Conservation (phyloP, 1,140 invertebrate genomes). For the Caenorhabditis brenneri region DNA sequence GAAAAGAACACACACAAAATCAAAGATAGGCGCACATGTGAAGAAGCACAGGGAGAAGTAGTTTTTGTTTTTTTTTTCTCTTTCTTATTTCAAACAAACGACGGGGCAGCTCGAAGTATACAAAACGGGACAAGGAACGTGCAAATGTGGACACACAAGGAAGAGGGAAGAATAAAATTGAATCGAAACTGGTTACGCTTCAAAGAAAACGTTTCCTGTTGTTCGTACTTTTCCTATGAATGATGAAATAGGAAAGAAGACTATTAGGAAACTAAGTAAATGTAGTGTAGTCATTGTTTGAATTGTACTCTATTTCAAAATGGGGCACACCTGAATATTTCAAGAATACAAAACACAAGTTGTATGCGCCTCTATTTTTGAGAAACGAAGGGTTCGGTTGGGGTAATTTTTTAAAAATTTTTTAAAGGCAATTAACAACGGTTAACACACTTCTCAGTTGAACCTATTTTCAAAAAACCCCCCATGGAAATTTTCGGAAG, state of each 20-base stretch:
- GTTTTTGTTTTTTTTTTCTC: constrained; percentile 12
- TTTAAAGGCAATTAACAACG: no score
- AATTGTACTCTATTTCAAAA: no score
- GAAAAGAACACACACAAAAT: constrained; percentile 29
- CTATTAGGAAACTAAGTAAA: background rate
- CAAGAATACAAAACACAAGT: no score
- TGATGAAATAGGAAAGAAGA: background rate
- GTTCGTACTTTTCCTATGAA: background rate
- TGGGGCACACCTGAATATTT: no score
- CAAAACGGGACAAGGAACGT: background rate
- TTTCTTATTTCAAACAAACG: background rate
- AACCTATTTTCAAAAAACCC: no score
- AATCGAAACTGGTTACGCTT: constrained; percentile 22
- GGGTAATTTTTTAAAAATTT: no score
- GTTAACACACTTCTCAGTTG: no score
- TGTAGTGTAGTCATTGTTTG: background rate
- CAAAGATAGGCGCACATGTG: constrained; percentile 1
- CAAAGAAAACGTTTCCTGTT: background rate
- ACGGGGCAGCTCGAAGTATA: background rate
- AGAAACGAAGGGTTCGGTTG: no score
- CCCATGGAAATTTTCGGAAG: no score
- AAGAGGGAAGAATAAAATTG: background rate
- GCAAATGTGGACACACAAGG: constrained; percentile 3
- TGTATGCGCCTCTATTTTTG: no score
- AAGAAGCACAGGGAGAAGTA: background rate